phyloP scores from a whole-genome alignment of 2,113 vertebrate species.

The Mesembrinibis cayennensis region DNA sequence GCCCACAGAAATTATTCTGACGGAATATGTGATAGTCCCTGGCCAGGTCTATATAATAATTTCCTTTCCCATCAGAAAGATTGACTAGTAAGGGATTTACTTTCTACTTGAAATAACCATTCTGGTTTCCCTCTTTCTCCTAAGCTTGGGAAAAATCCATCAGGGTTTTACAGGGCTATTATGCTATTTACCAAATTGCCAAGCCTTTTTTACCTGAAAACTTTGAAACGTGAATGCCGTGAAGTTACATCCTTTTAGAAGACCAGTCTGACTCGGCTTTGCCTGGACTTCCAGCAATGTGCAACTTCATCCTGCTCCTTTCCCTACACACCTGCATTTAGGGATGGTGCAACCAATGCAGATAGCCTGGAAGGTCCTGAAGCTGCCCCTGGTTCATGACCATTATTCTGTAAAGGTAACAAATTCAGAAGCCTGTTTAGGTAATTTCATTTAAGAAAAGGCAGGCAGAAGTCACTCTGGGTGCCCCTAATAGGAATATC shows the following conservation, averaged over 20 bases:
- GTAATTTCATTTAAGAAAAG: background rate
- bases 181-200: background rate
- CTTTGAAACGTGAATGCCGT: background rate
- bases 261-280: background rate
- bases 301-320: background rate
- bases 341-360: background rate
- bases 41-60: background rate
- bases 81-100: background rate
- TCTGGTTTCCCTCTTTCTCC: constrained; percentile 3
- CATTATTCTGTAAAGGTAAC: background rate
- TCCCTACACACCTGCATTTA: background rate
- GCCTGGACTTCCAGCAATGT: background rate
- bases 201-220: background rate
- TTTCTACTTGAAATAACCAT: background rate
- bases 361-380: background rate
- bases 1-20: background rate
- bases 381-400: background rate
- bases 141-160: background rate
- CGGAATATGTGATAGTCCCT: background rate
- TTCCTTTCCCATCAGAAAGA: constrained; percentile 28
- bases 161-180: background rate
- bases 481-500: background rate
- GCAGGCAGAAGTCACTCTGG: background rate
- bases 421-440: background rate
- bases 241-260: background rate